Conservation (phyloP, 2,888 invertebrate species). For the Melanotus villosus region DNA sequence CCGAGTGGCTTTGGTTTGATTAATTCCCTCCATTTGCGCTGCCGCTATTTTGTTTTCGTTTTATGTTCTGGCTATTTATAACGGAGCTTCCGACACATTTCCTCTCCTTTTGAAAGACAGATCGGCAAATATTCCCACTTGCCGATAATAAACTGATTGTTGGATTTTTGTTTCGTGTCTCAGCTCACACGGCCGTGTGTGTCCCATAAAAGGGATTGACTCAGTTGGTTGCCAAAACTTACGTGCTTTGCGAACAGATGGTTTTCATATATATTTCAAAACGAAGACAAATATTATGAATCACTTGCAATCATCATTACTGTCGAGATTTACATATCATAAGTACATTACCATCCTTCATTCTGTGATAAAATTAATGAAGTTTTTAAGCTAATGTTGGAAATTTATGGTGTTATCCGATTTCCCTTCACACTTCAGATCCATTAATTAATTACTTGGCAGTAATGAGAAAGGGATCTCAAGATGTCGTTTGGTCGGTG, state of each 20-base stretch:
- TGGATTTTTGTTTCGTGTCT: not conserved
- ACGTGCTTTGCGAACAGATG: slow-evolving; percentile 1
- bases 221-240: not conserved
- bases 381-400: not conserved
- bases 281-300: too few relatives aligned
- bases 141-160: slow-evolving; percentile 22
- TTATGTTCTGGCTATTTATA: slow-evolving; percentile 30
- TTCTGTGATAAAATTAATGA: not conserved
- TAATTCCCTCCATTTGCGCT: slow-evolving; percentile 52
- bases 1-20: slow-evolving; percentile 60
- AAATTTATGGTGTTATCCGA: slow-evolving; percentile 10
- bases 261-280: not conserved
- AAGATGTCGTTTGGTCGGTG: slow-evolving; percentile 1
- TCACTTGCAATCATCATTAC: too few relatives aligned
- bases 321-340: not conserved
- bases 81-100: slow-evolving; percentile 28
- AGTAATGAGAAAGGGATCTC: slow-evolving; percentile 3
- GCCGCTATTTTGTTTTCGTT: slow-evolving; percentile 38
- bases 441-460: slow-evolving; percentile 18
- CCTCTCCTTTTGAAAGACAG: slow-evolving; percentile 16
- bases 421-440: slow-evolving; percentile 6
- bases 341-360: not conserved
- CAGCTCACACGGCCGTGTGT: not conserved
- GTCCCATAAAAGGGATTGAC: not conserved
- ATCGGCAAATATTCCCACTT: slow-evolving; percentile 31